Conservation (phyloP, 1,140 invertebrate species). For the Calycopis cecrops region DNA sequence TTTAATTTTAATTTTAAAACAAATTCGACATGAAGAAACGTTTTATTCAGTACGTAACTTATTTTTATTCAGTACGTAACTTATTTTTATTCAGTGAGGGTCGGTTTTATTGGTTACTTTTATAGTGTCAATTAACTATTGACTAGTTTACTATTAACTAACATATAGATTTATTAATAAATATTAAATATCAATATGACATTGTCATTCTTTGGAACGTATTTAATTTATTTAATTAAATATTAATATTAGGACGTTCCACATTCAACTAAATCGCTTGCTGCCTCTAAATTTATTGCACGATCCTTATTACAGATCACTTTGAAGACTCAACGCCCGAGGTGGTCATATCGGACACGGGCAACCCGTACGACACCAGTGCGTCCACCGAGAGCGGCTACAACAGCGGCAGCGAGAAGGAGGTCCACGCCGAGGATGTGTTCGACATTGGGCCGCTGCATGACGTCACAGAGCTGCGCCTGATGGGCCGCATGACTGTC, state of each 20-base stretch:
- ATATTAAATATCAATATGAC: too few relatives aligned
- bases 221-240: too few relatives aligned
- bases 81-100: background rate
- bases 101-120: too few relatives aligned
- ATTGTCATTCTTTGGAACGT: too few relatives aligned
- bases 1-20: background rate
- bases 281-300: too few relatives aligned
- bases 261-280: too few relatives aligned
- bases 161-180: too few relatives aligned
- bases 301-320: conserved; percentile 16
- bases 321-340: conserved; percentile 37
- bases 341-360: conserved; percentile 33
- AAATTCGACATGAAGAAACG: background rate
- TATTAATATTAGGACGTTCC: too few relatives aligned
- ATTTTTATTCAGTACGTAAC: background rate
- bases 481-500: conserved; percentile 59
- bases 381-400: conserved; percentile 42
- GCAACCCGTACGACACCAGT: conserved; percentile 36
- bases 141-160: too few relatives aligned
- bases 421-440: conserved; percentile 35
- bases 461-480: conserved; percentile 48
- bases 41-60: background rate
- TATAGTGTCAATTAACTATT: too few relatives aligned
- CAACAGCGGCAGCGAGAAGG: conserved; percentile 24
- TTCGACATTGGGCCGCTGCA: conserved; percentile 56